Percentiles rank a stretch among this genome's conserved stretches.
Conservation (phyloP, 2,113 vertebrate genomes). For the Urocynchramus pylzowi region DNA sequence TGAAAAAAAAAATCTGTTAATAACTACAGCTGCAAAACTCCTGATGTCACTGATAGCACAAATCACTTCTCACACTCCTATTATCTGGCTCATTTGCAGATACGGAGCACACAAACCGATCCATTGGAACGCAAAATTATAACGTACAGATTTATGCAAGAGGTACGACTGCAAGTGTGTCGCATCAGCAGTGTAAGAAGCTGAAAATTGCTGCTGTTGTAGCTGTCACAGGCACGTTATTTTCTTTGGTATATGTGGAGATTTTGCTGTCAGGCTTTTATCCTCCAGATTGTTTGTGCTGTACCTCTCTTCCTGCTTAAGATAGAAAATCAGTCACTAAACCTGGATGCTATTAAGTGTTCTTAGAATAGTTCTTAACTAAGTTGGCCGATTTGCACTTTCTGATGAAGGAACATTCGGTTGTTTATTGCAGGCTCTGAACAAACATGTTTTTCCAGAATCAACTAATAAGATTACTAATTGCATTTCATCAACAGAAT, state of each 20-base stretch:
- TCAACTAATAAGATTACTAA: background rate
- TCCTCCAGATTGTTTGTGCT: slow-evolving; percentile 52
- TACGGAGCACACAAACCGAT: slow-evolving; percentile 39
- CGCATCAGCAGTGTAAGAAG: slow-evolving; percentile 58
- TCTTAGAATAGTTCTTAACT: slow-evolving; percentile 65
- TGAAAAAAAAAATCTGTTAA: slow-evolving; percentile 83
- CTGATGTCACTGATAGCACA: slow-evolving; percentile 73
- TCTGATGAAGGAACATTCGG: slow-evolving; percentile 41
- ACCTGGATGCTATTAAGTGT: slow-evolving; percentile 48
- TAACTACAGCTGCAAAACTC: slow-evolving; percentile 74
- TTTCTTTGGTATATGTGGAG: slow-evolving; percentile 66
- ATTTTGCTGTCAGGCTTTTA: slow-evolving; percentile 68
- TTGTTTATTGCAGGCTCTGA: slow-evolving; percentile 49
- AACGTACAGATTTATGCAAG: slow-evolving; percentile 68
- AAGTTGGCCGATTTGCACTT: slow-evolving; percentile 52
- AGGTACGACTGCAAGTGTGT: slow-evolving; percentile 60
- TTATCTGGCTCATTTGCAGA: slow-evolving; percentile 74
- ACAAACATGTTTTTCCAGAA: slow-evolving; percentile 4
- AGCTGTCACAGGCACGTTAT: slow-evolving; percentile 65
- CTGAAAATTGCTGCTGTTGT: slow-evolving; percentile 77
- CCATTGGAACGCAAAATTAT: slow-evolving; percentile 69
- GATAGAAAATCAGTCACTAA: slow-evolving; percentile 52
- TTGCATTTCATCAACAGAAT: background rate
- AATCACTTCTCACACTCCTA: slow-evolving; percentile 68
- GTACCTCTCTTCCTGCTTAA: slow-evolving; percentile 52